These are phyloP conservation scores for Macrosoma leucophasiata DNA, from an alignment of 2,888 invertebrate genomes.

Conservation along the genomic window DNA sequence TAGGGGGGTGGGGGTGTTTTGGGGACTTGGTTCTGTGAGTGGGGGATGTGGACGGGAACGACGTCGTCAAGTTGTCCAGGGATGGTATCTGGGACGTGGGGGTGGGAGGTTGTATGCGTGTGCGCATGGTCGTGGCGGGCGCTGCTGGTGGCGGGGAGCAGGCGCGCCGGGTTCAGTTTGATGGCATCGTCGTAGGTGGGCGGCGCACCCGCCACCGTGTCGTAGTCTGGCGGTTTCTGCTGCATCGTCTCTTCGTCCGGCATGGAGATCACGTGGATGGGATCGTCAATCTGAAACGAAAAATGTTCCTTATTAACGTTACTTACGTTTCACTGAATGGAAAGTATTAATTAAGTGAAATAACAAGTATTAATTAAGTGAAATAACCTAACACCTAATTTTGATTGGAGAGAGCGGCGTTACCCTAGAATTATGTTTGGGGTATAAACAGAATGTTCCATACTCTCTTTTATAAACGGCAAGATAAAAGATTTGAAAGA, in stretches of 20 bases:
- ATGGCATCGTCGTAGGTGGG: conserved; percentile 84
- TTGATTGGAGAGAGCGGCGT: no score
- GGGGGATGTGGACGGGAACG: conserved; percentile 52
- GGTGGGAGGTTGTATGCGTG: conserved; percentile 28
- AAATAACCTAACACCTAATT: no score
- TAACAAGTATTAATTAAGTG: no score
- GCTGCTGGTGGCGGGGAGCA: conserved; percentile 60
- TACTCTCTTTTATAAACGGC: no score
- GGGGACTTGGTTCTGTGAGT: conserved; percentile 40
- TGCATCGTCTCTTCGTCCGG: conserved; percentile 75
- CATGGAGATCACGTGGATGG: conserved; percentile 79
- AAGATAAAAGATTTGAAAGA: no score
- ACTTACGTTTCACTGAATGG: no score
- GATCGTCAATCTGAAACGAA: conserved; percentile 77
- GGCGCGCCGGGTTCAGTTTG: conserved; percentile 78
- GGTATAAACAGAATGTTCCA: no score
- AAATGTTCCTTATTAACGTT: no score
- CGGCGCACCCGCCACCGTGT: conserved; percentile 80
- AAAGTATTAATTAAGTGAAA: no score
- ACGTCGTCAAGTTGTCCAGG: conserved; percentile 42
- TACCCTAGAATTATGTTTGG: no score
- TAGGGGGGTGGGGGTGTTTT: conserved; percentile 71
- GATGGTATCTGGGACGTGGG: conserved; percentile 42
- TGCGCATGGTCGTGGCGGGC: conserved; percentile 37
- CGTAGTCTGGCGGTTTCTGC: conserved; percentile 84